These are phyloP conservation scores for Charadrius vociferus DNA, from an alignment of 2,113 vertebrate genomes.

Conservation along the genomic window DNA sequence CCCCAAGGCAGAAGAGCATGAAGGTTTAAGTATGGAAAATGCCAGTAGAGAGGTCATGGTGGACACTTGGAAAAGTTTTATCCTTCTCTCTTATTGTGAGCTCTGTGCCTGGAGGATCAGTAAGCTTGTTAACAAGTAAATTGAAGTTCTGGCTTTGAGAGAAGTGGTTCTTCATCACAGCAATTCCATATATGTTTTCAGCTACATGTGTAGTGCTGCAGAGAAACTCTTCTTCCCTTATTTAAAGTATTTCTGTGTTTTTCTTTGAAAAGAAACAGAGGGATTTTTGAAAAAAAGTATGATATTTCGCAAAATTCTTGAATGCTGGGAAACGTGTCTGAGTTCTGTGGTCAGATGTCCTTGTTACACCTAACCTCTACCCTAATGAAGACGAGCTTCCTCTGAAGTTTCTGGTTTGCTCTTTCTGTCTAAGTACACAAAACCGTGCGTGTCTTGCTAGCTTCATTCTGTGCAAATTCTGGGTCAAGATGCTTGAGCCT, in stretches of 20 bases:
- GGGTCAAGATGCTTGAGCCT: background rate
- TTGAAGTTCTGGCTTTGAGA: background rate
- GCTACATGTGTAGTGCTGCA: background rate
- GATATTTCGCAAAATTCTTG: background rate
- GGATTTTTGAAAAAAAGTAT: background rate
- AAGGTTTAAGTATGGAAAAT: background rate
- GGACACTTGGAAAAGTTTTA: background rate
- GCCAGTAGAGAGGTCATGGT: fast-evolving
- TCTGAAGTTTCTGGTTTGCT: background rate
- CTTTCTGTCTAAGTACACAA: background rate
- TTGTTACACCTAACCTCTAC: background rate
- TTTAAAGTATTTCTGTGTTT: background rate
- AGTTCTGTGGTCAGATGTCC: background rate
- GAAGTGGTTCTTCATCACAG: background rate
- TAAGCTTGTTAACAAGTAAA: background rate
- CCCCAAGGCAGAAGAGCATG: background rate
- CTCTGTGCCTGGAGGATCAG: fast-evolving
- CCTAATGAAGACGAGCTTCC: fast-evolving
- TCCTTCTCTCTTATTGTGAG: background rate
- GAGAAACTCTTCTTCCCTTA: background rate
- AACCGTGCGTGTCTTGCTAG: fast-evolving
- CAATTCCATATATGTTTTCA: background rate
- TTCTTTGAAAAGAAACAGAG: background rate
- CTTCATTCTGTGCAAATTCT: background rate
- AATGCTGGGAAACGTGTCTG: background rate